Conservation (phyloP, 2,888 invertebrate genomes). For the Amphipoea lucens region DNA sequence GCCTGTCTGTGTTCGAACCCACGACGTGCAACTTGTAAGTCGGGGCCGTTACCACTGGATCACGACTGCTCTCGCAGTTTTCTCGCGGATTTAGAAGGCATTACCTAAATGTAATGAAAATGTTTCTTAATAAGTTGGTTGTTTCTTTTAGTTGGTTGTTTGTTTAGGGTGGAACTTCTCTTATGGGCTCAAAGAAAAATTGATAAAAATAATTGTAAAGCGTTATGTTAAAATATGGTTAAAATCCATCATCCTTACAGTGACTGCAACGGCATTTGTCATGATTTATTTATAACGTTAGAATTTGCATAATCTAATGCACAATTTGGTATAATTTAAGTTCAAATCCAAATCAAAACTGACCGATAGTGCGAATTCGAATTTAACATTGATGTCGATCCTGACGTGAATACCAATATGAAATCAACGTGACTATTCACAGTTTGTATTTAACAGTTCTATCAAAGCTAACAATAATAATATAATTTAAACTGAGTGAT, state of each 20-base stretch:
- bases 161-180: not conserved
- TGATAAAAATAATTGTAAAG: not conserved
- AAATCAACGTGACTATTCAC: slow-evolving; percentile 49
- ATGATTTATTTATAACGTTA: not conserved
- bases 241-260: no score
- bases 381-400: slow-evolving; percentile 36
- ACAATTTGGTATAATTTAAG: slow-evolving; percentile 26
- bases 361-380: slow-evolving; percentile 36
- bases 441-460: slow-evolving; percentile 22
- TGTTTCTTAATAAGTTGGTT: not conserved
- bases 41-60: no score
- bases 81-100: no score
- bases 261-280: not conserved
- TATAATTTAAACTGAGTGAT: not conserved
- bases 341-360: slow-evolving; percentile 46
- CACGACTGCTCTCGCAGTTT: no score
- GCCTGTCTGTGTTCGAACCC: no score
- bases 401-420: slow-evolving; percentile 45
- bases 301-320: not conserved
- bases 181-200: not conserved
- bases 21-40: no score
- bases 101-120: not conserved
- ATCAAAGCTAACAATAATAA: slow-evolving; percentile 26
- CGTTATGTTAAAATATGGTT: no score
- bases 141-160: not conserved